Percentiles rank a stretch among this genome's conserved stretches.
These are phyloP conservation scores for Acropternis orthonyx DNA, from an alignment of 2,797 vertebrate species.

Conservation along the genomic window DNA sequence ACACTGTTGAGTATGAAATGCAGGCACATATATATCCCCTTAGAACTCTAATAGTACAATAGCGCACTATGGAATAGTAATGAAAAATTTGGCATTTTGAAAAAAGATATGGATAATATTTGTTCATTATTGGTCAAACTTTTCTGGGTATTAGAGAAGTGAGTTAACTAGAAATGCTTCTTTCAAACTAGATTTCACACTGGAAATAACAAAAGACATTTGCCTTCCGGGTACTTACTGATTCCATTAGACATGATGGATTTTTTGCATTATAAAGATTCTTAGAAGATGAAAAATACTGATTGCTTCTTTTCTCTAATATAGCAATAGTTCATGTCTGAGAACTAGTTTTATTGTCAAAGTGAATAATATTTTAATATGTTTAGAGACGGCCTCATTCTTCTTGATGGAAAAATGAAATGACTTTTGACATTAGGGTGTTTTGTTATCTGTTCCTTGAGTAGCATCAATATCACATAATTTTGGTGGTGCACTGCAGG, in stretches of 20 bases:
- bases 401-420: conserved; percentile 73
- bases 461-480: conserved; percentile 52
- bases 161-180: conserved; percentile 57
- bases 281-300: conserved; percentile 76
- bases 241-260: conserved; percentile 77
- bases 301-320: conserved; percentile 73
- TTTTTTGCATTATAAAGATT: conserved; percentile 74
- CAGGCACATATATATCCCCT: background rate
- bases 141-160: conserved; percentile 41
- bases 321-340: conserved; percentile 76
- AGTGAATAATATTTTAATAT: conserved; percentile 82
- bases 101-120: background rate
- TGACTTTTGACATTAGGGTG: conserved; percentile 67
- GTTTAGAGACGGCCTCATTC: conserved; percentile 70
- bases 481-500: conserved; percentile 53
- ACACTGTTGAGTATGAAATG: background rate
- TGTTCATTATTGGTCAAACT: conserved; percentile 35
- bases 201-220: conserved; percentile 69
- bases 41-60: background rate
- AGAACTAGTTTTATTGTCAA: conserved; percentile 77
- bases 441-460: conserved; percentile 71
- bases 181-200: conserved; percentile 67
- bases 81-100: conserved; percentile 12
- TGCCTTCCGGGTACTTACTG: conserved; percentile 74
- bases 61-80: background rate